Conservation (phyloP, 1,140 invertebrate species). For the Drosophila pandora region DNA sequence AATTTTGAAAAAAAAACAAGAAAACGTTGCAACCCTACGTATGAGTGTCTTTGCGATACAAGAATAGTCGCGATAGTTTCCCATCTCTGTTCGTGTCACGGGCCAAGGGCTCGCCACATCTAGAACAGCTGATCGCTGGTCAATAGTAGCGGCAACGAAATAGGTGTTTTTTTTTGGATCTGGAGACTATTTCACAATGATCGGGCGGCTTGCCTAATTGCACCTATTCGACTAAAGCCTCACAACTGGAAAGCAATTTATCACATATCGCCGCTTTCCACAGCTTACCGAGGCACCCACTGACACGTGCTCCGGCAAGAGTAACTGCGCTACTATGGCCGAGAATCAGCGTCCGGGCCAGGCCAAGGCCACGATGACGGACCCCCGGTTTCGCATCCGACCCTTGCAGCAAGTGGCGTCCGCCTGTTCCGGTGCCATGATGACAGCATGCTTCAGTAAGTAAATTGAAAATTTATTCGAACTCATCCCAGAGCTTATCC, state of each 20-base stretch:
- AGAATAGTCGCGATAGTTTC: not conserved
- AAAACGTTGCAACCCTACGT: no score
- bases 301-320: slow-evolving; percentile 2
- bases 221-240: not conserved
- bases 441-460: slow-evolving; percentile 95
- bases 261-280: not conserved
- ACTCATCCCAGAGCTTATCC: not conserved
- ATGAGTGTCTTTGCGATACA: no score
- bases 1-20: no score
- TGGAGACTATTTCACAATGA: slow-evolving; percentile 40
- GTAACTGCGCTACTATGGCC: slow-evolving; percentile 9
- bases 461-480: slow-evolving; percentile 17
- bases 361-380: slow-evolving; percentile 84
- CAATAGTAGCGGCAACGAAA: not conserved
- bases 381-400: slow-evolving; percentile 90
- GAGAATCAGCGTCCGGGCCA: slow-evolving; percentile 3
- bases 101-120: not conserved
- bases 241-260: not conserved
- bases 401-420: slow-evolving; percentile 95
- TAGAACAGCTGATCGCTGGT: slow-evolving; percentile 33
- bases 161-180: slow-evolving; percentile 33
- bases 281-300: slow-evolving; percentile 42
- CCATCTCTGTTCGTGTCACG: slow-evolving; percentile 1
- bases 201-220: slow-evolving; percentile 10
- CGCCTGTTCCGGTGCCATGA: slow-evolving; percentile 94